Base-by-base conservation (phyloP, 1,140 invertebrate species). In the Aradophagus sp. region DNA sequence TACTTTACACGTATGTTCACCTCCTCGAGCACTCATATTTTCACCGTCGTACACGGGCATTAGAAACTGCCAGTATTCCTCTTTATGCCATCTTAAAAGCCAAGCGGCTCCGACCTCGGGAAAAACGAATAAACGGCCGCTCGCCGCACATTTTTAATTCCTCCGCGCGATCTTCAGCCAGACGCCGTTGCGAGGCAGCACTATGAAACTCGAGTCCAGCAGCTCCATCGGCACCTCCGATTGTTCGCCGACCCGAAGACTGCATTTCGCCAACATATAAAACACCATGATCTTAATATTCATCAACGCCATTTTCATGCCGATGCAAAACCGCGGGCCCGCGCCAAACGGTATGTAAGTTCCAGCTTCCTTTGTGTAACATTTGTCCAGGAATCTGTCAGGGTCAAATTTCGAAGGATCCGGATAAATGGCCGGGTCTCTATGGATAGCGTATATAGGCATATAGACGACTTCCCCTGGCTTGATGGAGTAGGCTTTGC, bases 381-480 rank as follows among this genome's bases (percentile, higher is more conserved):
- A 79, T 74, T 80, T 81, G 2, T 85, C 41, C 10, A 53, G 10
- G 16, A 55, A 55, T 23, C 48, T 34, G n/a, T 53, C 34, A 10
- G 61, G 61, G 16, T 55, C 11, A 7, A 65, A 65, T 5, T 29
- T 7, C 3, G 12, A 4, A 5, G 50, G 50, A 17, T 65, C 11
- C 13, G 50, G 14, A 14, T 50, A 83, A 91, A 53, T 85, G 77
- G 34, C 87, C 71, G 2, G 84, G 80, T 75, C 89, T 83, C 31
- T 45, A 10, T 91, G 87, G 56, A 90, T 62, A n/a, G 78, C 78
- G 36, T 77, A 80, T 5, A 84, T 53, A 2, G 86, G 83, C 11
- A 87, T 70, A 13, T 44, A 67, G 7, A 73, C 16, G 12, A n/a
- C 39, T 58, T 27, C 44, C n/a, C 52, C 65, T 3, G 76, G 65